phyloP scores from a whole-genome alignment of 2,888 invertebrate genomes.

The Electrophaes corylata region DNA sequence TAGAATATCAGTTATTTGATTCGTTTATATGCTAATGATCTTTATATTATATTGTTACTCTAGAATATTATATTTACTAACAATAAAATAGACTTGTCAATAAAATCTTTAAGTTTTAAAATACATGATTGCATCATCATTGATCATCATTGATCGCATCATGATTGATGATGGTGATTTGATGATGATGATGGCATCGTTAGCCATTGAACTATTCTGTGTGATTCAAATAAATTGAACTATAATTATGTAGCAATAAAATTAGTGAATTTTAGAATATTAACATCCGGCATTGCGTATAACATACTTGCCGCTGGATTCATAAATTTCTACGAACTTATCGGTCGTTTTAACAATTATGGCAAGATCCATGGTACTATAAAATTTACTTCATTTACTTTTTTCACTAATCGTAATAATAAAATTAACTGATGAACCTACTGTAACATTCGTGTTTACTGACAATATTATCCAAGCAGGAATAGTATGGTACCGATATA shows the following conservation, averaged over 20 bases:
- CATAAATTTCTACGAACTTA: background rate
- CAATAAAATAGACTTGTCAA: constrained; percentile 80
- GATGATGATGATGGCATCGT: no score
- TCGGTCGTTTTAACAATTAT: background rate
- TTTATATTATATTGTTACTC: constrained; percentile 33
- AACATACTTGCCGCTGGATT: background rate
- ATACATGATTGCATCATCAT: constrained; percentile 47
- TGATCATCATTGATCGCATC: no score
- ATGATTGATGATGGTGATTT: no score
- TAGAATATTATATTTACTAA: constrained; percentile 40
- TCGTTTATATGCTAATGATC: constrained; percentile 56
- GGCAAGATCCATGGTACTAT: background rate
- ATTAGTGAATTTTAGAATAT: background rate
- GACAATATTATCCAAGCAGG: constrained; percentile 5
- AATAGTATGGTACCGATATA: background rate
- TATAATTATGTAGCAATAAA: no score
- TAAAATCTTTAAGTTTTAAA: constrained; percentile 79
- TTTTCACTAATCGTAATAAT: background rate
- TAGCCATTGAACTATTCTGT: no score
- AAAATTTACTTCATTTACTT: background rate
- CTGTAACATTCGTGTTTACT: background rate
- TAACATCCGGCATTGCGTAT: no score
- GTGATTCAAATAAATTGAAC: no score
- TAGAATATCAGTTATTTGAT: constrained; percentile 83
- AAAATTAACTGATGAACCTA: background rate